A percentile compares a stretch with the other conserved stretches of the same genome.
Evolutionary conservation across 2,888 invertebrate species (phyloP).

Genomic region (Calameuta filiformis): DNA sequence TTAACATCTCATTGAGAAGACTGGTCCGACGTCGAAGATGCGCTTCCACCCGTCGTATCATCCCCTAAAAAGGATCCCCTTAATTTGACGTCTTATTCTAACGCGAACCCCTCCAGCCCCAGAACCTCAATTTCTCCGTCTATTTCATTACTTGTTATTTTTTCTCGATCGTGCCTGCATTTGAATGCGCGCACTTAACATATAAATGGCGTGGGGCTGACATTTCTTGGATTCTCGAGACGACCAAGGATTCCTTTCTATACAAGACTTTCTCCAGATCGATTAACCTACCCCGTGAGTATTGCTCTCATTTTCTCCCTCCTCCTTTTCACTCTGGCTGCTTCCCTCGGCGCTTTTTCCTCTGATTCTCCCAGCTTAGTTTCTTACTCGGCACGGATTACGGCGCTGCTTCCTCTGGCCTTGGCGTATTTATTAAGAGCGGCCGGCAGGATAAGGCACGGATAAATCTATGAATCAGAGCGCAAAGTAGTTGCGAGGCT

Average conservation of each 20-base stretch:
- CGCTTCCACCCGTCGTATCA: background rate
- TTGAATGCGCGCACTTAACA: conserved; percentile 21
- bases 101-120: background rate
- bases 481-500: too few species aligned
- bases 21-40: background rate
- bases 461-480: too few species aligned
- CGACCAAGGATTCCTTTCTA: background rate
- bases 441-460: too few species aligned
- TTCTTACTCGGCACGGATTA: too few species aligned
- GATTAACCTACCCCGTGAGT: too few species aligned
- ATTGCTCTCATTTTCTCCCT: too few species aligned
- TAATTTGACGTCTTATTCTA: conserved; percentile 24
- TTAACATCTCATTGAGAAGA: conserved; percentile 18
- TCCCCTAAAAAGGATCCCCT: conserved; percentile 18
- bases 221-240: conserved; percentile 7
- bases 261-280: too few species aligned
- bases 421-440: too few species aligned
- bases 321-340: too few species aligned
- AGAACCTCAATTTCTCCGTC: background rate
- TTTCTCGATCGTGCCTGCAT: conserved; percentile 21
- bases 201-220: conserved; percentile 17
- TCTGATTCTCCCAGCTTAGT: too few species aligned
- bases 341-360: too few species aligned
- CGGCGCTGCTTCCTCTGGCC: too few species aligned
- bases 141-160: conserved; percentile 6